Evolutionary conservation across 2,888 invertebrate species (phyloP).

Genomic region (Frankliniella fusca): DNA sequence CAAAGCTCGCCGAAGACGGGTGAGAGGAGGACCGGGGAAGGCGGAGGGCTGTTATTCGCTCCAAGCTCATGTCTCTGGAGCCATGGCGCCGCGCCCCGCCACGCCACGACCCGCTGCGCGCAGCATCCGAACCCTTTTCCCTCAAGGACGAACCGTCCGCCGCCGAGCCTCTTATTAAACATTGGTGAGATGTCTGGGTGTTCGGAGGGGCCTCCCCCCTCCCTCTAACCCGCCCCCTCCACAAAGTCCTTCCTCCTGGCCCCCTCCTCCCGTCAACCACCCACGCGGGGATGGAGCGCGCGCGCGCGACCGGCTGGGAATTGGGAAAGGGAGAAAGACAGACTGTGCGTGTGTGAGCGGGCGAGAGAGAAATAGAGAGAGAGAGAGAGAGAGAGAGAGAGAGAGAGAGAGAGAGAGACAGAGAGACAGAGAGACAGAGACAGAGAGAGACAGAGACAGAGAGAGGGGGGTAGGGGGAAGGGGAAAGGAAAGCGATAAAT

Average conservation of each 20-base stretch:
- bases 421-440: neutral
- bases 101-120: too few relatives aligned
- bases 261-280: neutral
- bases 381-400: neutral
- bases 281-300: neutral
- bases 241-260: neutral
- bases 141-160: neutral
- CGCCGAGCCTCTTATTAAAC: neutral
- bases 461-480: neutral
- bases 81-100: too few relatives aligned
- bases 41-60: too few relatives aligned
- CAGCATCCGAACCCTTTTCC: neutral
- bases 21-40: too few relatives aligned
- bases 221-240: neutral
- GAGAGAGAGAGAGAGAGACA: neutral
- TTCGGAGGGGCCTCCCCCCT: neutral
- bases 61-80: too few relatives aligned
- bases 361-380: neutral
- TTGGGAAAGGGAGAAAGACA: neutral
- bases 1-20: too few relatives aligned
- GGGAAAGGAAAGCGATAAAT: neutral
- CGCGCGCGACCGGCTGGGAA: neutral
- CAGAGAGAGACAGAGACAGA: neutral
- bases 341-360: neutral
- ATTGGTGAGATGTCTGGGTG: conserved; percentile 26